phyloP scores from a whole-genome alignment of 2,888 invertebrate genomes.

The Diplolepis rosae region DNA sequence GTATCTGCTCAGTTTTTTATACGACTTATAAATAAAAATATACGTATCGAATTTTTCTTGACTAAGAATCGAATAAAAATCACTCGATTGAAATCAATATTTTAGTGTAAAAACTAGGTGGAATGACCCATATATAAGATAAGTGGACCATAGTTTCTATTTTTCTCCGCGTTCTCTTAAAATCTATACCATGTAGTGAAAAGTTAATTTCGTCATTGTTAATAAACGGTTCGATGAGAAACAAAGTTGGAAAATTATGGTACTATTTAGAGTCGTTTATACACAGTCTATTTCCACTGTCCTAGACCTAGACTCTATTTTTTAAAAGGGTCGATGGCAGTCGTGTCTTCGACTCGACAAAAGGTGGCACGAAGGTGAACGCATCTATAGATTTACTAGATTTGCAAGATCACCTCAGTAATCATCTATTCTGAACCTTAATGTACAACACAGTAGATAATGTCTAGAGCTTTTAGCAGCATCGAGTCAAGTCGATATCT shows the following conservation, averaged over 20 bases:
- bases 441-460: neutral
- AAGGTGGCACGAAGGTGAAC: conserved; percentile 15
- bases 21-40: too few species aligned
- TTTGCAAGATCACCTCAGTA: neutral
- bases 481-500: neutral
- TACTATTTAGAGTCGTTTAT: conserved; percentile 9
- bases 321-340: conserved; percentile 25
- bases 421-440: neutral
- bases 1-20: too few species aligned
- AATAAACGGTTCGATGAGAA: too few species aligned
- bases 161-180: too few species aligned
- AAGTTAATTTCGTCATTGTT: too few species aligned
- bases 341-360: conserved; percentile 10
- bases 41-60: too few species aligned
- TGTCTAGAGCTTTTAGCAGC: neutral
- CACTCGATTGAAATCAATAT: too few species aligned
- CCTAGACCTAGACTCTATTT: conserved; percentile 16
- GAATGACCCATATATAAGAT: too few species aligned
- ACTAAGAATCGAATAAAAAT: too few species aligned
- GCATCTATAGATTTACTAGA: conserved; percentile 18
- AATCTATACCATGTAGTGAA: too few species aligned
- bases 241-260: conserved; percentile 10
- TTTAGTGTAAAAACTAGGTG: too few species aligned
- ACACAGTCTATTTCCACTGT: conserved; percentile 8
- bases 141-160: too few species aligned